phyloP scores from a whole-genome alignment of 2,888 invertebrate genomes.

The Polietes domitor region DNA sequence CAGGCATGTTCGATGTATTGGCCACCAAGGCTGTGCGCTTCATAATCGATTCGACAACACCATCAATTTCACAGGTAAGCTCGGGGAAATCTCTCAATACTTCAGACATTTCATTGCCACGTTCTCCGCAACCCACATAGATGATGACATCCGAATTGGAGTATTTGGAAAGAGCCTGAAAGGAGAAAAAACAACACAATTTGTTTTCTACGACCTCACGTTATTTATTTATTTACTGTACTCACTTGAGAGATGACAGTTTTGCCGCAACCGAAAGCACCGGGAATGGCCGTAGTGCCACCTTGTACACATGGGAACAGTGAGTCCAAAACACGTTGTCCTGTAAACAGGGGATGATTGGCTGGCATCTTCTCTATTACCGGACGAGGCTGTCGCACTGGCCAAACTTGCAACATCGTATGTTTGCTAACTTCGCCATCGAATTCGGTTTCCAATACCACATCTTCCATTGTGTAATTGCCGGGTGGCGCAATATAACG shows the following conservation, averaged over 20 bases:
- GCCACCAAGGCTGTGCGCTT: slow-evolving; percentile 98
- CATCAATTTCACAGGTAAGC: slow-evolving; percentile 96
- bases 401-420: slow-evolving; percentile 99
- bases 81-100: slow-evolving; percentile 98
- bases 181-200: background rate
- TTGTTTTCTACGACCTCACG: background rate
- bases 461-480: slow-evolving; percentile 94
- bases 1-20: slow-evolving; percentile 99
- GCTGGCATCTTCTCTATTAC: slow-evolving; percentile 98
- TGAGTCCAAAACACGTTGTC: slow-evolving; percentile 97
- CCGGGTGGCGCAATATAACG: slow-evolving; percentile 96
- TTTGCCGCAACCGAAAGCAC: slow-evolving; percentile 99
- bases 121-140: slow-evolving; percentile 99
- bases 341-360: slow-evolving; percentile 97
- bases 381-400: slow-evolving; percentile 97
- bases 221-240: background rate
- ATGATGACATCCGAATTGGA: slow-evolving; percentile 99
- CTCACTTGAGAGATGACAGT: slow-evolving; percentile 82
- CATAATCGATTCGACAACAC: slow-evolving; percentile 98
- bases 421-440: slow-evolving; percentile 94
- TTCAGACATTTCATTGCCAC: slow-evolving; percentile 99
- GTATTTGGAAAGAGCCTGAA: slow-evolving; percentile 94
- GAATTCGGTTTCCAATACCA: slow-evolving; percentile 97
- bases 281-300: slow-evolving; percentile 98
- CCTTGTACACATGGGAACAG: slow-evolving; percentile 99